Evolutionary conservation across 2,797 vertebrate genomes (phyloP), one percentile per base, ranked within the genome.

Genomic region (Anisognathus igniventris): DNA sequence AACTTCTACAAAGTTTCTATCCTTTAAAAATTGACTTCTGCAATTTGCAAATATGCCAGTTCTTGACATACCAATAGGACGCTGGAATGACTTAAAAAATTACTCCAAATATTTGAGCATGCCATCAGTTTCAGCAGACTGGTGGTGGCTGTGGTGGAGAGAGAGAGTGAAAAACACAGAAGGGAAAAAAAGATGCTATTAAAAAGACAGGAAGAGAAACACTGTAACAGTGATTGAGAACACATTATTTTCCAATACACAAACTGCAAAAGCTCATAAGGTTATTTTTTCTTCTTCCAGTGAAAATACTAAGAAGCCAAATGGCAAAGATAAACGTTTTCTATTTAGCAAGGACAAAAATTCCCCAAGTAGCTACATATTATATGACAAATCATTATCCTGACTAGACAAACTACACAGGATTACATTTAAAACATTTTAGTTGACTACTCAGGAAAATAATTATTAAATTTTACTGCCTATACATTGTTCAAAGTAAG

Each of bases 231-330:
- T 47, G 87, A 91, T 86, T 93, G 85, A 91, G 88, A 88, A 90
- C 81, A 90, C 64, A 31, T 94, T 91, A 79, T 86, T 95, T 87
- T 94, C 82, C 88, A 93, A 88, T 27, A 90, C 70, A 94, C 37
- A 60, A 68, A 91, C 85, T 37, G 78, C 60, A 85, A 79, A 90
- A 85, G 48, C 37, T 3, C 78, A 66, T 28, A 33, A 73, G 54
- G 27, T 68, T 73, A 53, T 84, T 93, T 91, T 66, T 78, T 39
- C 82, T 72, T 65, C 78, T 90, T 72, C 84, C 86, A 95, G 37
- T 42, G 44, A 92, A 88, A 92, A 90, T 28, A 87, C 1, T 35
- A 48, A 27, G 73, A 68, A 80, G 77, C 64, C 75, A 94, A 92
- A 85, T 54, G 67, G 77, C 87, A 90, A 67, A 80, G 73, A 83